phyloP scores from a whole-genome alignment of 2,113 vertebrate species.

The Myiagra hebetior region DNA sequence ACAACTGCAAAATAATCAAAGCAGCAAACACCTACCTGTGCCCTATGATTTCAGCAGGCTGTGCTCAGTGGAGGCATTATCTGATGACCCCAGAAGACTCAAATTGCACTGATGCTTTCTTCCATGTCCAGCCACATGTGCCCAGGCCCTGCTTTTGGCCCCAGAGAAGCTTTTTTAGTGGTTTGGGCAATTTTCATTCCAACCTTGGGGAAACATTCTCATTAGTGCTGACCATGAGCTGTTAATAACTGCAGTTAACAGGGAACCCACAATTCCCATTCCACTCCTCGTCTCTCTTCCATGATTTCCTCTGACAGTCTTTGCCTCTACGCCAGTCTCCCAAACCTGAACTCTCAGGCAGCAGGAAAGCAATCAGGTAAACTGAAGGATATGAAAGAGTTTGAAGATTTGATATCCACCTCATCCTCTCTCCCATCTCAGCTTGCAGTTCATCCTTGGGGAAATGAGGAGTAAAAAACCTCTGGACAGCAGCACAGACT shows the following conservation, averaged over 20 bases:
- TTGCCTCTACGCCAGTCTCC: background rate
- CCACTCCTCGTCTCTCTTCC: background rate
- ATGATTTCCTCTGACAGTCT: background rate
- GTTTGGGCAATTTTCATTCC: background rate
- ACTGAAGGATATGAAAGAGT: background rate
- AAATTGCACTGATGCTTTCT: background rate
- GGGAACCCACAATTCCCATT: background rate
- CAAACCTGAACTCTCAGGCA: background rate
- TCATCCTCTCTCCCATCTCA: background rate
- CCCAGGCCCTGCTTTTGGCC: background rate
- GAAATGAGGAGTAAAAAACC: background rate
- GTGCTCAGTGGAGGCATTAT: background rate
- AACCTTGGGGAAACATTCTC: background rate
- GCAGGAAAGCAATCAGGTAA: background rate
- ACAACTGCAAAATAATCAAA: background rate
- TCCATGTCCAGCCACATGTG: fast-evolving
- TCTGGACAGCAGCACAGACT: background rate
- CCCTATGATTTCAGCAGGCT: fast-evolving
- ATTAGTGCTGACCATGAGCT: background rate
- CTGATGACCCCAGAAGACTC: background rate
- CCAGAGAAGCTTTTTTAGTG: background rate
- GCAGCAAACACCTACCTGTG: background rate
- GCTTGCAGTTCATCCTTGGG: background rate
- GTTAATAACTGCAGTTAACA: background rate
- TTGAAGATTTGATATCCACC: background rate